Evolutionary conservation across 2,113 vertebrate species (phyloP).

Genomic region (Engystomops pustulosus): DNA sequence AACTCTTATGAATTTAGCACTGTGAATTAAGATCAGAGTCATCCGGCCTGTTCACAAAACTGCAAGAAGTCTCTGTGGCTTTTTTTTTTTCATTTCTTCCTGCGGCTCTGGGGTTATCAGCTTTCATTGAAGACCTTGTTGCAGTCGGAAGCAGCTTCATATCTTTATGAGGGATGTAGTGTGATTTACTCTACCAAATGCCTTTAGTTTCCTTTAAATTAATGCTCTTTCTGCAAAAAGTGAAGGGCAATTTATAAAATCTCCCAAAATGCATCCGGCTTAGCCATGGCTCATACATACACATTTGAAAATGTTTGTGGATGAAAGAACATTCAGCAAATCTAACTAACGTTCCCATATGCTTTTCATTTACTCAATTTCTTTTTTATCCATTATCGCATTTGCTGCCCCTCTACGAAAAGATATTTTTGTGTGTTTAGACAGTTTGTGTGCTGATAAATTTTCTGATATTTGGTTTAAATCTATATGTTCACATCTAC

Average conservation of each 20-base stretch:
- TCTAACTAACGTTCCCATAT: too few relatives aligned
- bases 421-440: too few relatives aligned
- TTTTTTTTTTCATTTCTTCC: background rate
- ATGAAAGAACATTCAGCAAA: background rate
- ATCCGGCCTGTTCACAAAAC: background rate
- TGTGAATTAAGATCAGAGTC: background rate
- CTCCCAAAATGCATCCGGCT: background rate
- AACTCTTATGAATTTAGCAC: background rate
- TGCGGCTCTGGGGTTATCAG: slow-evolving; percentile 8
- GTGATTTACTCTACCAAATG: background rate
- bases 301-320: background rate
- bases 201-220: background rate
- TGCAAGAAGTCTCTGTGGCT: background rate
- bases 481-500: too few relatives aligned
- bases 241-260: slow-evolving; percentile 1
- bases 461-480: too few relatives aligned
- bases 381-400: too few relatives aligned
- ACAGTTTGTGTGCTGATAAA: too few relatives aligned
- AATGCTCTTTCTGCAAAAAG: background rate
- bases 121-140: background rate
- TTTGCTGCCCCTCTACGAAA: too few relatives aligned
- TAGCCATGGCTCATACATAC: background rate
- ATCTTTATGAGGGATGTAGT: background rate
- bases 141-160: background rate
- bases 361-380: too few relatives aligned